Conservation (phyloP, 1,140 invertebrate species). For the Drosophila athabasca region DNA sequence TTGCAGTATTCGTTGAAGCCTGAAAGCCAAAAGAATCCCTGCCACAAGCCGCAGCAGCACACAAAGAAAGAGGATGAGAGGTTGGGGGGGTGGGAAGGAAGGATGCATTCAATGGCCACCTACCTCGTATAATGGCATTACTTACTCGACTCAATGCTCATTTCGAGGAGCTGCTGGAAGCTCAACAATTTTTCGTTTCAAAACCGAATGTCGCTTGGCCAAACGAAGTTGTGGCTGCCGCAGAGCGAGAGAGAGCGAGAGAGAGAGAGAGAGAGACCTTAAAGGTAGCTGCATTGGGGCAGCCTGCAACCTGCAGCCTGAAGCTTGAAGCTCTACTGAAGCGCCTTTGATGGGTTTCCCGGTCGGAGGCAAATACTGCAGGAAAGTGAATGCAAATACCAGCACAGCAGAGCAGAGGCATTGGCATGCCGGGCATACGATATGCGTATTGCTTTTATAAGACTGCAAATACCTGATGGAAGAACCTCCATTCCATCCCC, state of each 20-base stretch:
- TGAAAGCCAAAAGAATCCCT: constrained; percentile 24
- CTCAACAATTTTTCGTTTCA: constrained; percentile 7
- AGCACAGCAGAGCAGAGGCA: constrained; percentile 9
- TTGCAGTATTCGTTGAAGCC: constrained; percentile 22
- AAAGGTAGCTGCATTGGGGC: constrained; percentile 48
- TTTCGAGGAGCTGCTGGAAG: constrained; percentile 23
- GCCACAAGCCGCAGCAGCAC: constrained; percentile 19
- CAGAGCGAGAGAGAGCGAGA: constrained; percentile 10
- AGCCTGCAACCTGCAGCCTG: too few species aligned
- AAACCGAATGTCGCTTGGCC: constrained; percentile 62
- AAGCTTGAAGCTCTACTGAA: constrained; percentile 52
- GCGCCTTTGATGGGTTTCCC: constrained; percentile 65
- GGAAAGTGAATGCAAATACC: constrained; percentile 74
- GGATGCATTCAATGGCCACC: constrained; percentile 45
- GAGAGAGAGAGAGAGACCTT: constrained; percentile 57
- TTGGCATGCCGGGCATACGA: constrained; percentile 43
- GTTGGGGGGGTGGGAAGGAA: constrained; percentile 16
- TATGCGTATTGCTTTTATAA: constrained; percentile 78
- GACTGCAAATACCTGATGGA: constrained; percentile 61
- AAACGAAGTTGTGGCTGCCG: constrained; percentile 20
- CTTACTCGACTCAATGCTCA: constrained; percentile 30
- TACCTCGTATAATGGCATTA: constrained; percentile 51
- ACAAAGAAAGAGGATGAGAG: constrained; percentile 2
- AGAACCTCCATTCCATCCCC: not conserved
- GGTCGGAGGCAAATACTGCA: constrained; percentile 57